These are phyloP conservation scores for Epirrhoe tristata DNA, from an alignment of 2,888 invertebrate genomes.

Conservation along the genomic window DNA sequence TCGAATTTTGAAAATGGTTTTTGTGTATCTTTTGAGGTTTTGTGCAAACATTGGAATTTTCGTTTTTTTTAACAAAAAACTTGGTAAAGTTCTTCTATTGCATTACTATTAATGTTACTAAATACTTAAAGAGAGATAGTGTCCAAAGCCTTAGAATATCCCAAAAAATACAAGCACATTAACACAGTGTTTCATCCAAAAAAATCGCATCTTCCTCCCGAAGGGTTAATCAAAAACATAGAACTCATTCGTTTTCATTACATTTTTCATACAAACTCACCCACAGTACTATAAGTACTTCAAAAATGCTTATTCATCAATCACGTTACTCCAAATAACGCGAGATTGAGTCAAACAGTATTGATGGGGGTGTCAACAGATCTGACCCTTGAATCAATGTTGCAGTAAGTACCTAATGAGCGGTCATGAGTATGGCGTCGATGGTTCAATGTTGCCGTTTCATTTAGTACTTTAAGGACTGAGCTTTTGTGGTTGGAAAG, in stretches of 20 bases:
- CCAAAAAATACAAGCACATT: too few relatives aligned
- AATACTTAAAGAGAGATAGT: too few relatives aligned
- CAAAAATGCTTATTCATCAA: constrained; percentile 36
- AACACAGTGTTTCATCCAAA: too few relatives aligned
- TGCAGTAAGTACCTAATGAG: constrained; percentile 54
- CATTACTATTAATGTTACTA: too few relatives aligned
- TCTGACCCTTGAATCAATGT: constrained; percentile 80
- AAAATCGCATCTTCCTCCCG: too few relatives aligned
- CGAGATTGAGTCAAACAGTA: constrained; percentile 67
- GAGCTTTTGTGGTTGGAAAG: too few relatives aligned
- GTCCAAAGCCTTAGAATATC: too few relatives aligned
- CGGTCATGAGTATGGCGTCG: constrained; percentile 48
- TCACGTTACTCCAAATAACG: constrained; percentile 30
- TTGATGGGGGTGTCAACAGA: constrained; percentile 78
- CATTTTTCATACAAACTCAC: too few relatives aligned
- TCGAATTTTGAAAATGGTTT: constrained; percentile 36
- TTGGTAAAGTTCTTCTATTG: too few relatives aligned
- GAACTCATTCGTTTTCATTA: too few relatives aligned
- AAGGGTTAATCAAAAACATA: too few relatives aligned
- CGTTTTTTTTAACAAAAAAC: constrained; percentile 19
- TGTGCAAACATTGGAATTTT: constrained; percentile 39
- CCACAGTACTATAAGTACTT: not conserved
- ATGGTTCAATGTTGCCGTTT: constrained; percentile 4
- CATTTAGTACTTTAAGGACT: not conserved
- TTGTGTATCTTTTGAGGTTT: constrained; percentile 25